A percentile compares a stretch with the other conserved stretches of the same genome.
Conservation (phyloP, 92 coral and sea anemone species). For the Anthopleura xanthogrammica region DNA sequence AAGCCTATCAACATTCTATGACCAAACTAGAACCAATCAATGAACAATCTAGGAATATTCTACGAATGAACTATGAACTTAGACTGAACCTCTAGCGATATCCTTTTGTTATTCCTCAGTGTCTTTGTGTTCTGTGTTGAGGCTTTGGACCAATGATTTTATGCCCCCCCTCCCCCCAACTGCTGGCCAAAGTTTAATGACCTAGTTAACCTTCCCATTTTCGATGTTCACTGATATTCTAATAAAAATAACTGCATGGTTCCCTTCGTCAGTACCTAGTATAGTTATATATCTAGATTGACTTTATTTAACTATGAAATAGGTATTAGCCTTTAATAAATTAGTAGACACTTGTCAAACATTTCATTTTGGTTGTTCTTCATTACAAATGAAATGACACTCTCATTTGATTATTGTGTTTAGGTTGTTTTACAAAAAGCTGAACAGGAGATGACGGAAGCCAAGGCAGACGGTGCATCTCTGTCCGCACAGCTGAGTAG, state of each 20-base stretch:
- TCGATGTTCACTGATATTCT: too few species aligned
- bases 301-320: too few species aligned
- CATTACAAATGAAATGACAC: not conserved
- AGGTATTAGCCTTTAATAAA: too few species aligned
- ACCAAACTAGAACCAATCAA: not conserved
- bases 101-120: not conserved
- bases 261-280: too few species aligned
- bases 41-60: not conserved
- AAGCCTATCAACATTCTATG: not conserved
- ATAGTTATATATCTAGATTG: too few species aligned
- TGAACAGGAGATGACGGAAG: constrained; percentile 66
- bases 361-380: not conserved
- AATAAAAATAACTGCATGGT: too few species aligned
- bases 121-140: not conserved
- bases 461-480: constrained; percentile 74
- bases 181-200: too few species aligned
- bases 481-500: constrained; percentile 81
- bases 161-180: too few species aligned
- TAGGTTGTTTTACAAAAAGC: constrained; percentile 74
- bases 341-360: too few species aligned
- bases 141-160: too few species aligned
- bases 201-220: too few species aligned
- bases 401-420: not conserved
- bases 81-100: not conserved
- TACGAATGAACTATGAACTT: not conserved